Conservation (phyloP, 1,140 invertebrate genomes). For the Ditylenchus dipsaci region DNA sequence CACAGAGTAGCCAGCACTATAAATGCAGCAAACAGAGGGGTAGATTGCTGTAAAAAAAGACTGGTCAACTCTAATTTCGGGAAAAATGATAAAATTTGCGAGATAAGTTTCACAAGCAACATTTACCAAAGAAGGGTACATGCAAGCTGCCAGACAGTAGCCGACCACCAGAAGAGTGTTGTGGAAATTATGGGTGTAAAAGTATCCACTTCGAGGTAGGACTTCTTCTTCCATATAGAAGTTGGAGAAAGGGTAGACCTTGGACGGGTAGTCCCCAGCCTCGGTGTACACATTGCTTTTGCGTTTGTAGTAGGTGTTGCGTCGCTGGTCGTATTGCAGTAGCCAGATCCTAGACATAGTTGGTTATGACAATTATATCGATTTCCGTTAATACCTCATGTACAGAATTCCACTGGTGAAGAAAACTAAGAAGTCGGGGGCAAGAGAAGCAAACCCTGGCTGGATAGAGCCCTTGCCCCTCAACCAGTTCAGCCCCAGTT, state of each 20-base stretch:
- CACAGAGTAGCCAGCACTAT: conserved; percentile 79
- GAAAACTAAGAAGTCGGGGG: conserved; percentile 11
- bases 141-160: conserved; percentile 39
- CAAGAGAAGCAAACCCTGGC: background rate
- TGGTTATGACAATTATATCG: background rate
- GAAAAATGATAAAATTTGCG: background rate
- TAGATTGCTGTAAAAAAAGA: conserved; percentile 35
- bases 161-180: conserved; percentile 24
- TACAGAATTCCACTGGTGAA: background rate
- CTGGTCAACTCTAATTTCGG: background rate
- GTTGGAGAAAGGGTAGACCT: background rate
- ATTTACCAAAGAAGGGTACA: conserved; percentile 48
- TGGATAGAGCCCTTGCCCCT: background rate
- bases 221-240: background rate
- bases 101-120: conserved; percentile 51
- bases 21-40: conserved; percentile 77
- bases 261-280: background rate
- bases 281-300: background rate
- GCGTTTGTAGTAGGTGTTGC: background rate
- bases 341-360: background rate
- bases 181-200: background rate
- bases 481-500: conserved; percentile 14
- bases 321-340: background rate
- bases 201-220: conserved; percentile 9
- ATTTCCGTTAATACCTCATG: background rate